phyloP scores from a whole-genome alignment of 2,113 vertebrate genomes.

The Tachycineta bicolor region DNA sequence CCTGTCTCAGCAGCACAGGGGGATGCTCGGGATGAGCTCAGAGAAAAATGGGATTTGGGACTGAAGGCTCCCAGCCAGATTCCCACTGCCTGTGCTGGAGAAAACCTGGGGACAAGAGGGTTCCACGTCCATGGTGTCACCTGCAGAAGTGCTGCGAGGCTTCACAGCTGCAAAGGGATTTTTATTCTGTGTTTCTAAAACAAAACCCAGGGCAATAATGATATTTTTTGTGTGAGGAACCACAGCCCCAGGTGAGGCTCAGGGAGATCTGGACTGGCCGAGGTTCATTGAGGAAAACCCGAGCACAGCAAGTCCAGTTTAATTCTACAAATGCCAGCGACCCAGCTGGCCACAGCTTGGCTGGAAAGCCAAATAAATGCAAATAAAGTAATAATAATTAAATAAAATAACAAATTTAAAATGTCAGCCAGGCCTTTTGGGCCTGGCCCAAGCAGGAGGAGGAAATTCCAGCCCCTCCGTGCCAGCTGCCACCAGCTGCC shows the following conservation, averaged over 20 bases:
- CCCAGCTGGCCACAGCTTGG: fast-evolving
- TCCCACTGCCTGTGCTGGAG: background rate
- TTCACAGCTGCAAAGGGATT: background rate
- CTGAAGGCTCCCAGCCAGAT: background rate
- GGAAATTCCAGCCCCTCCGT: background rate
- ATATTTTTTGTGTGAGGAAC: background rate
- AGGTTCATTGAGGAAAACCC: background rate
- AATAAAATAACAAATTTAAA: background rate
- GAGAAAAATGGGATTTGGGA: background rate
- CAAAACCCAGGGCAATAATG: background rate
- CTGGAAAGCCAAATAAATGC: background rate
- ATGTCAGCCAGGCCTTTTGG: background rate
- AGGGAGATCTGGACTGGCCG: background rate
- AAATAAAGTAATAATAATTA: background rate
- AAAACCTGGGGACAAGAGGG: background rate
- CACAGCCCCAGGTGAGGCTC: background rate
- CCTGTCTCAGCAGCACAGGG: fast-evolving
- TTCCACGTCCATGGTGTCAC: fast-evolving
- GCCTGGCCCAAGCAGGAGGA: background rate
- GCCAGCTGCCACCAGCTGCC: background rate
- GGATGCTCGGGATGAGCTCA: background rate
- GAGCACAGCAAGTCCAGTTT: background rate
- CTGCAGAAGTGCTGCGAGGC: background rate
- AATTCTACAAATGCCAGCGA: background rate
- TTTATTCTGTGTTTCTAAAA: background rate